Evolutionary conservation across 1,140 invertebrate species (phyloP).

Genomic region (Thereuonema tuberculata): DNA sequence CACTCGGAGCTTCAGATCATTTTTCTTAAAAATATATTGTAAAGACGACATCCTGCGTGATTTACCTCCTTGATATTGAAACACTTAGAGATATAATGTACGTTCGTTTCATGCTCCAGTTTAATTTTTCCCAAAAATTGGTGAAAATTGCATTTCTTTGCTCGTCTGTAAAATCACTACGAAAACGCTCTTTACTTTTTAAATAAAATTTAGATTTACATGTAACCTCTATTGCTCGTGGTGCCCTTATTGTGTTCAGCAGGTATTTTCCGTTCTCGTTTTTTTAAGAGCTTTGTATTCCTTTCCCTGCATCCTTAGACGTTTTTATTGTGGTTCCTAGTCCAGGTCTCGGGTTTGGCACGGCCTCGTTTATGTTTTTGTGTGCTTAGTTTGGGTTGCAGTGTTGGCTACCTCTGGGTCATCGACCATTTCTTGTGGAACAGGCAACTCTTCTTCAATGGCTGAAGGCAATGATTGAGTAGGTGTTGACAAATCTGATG

Average conservation of each 20-base stretch:
- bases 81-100: not conserved
- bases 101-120: not conserved
- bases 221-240: not conserved
- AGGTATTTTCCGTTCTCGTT: not conserved
- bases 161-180: not conserved
- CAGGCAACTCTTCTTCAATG: not conserved
- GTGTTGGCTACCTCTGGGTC: not conserved
- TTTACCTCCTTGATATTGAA: not conserved
- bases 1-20: slow-evolving; percentile 13
- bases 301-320: not conserved
- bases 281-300: not conserved
- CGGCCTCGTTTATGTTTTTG: not conserved
- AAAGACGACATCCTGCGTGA: not conserved
- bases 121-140: not conserved
- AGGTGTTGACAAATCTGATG: not conserved
- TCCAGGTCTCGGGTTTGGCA: not conserved
- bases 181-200: not conserved
- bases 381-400: not conserved
- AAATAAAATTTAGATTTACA: not conserved
- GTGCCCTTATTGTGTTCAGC: not conserved
- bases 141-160: not conserved
- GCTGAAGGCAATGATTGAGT: not conserved
- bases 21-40: not conserved
- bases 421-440: not conserved
- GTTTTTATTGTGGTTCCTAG: not conserved